These are phyloP conservation scores for Colletes latitarsis DNA, from an alignment of 1,140 invertebrate species.

Conservation along the genomic window DNA sequence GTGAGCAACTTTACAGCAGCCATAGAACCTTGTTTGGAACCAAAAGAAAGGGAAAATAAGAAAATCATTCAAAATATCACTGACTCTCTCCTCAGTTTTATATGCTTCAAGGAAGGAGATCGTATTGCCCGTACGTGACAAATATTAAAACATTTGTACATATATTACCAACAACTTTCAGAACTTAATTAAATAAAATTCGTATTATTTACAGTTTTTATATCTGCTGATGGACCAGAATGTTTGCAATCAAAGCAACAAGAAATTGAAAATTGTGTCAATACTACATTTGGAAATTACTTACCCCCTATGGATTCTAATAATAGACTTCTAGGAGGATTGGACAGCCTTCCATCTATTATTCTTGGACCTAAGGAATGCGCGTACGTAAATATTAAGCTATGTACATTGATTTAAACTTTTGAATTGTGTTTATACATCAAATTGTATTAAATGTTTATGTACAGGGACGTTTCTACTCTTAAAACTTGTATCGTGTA, in stretches of 20 bases:
- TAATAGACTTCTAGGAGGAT: slow-evolving; percentile 68
- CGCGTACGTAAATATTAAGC: slow-evolving; percentile 75
- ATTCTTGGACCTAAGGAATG: slow-evolving; percentile 81
- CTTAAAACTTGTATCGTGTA: slow-evolving; percentile 85
- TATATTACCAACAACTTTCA: not conserved
- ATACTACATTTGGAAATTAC: slow-evolving; percentile 81
- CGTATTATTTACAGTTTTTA: slow-evolving; percentile 84
- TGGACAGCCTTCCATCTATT: slow-evolving; percentile 82
- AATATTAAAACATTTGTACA: slow-evolving; percentile 7
- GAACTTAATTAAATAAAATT: not conserved
- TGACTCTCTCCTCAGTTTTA: slow-evolving; percentile 85
- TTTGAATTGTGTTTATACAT: not conserved
- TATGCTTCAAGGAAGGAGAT: slow-evolving; percentile 90
- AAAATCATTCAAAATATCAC: slow-evolving; percentile 85
- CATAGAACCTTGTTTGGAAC: slow-evolving; percentile 84
- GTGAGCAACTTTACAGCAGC: slow-evolving; percentile 83
- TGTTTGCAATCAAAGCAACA: slow-evolving; percentile 85
- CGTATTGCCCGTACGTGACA: slow-evolving; percentile 87
- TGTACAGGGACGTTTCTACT: slow-evolving; percentile 81
- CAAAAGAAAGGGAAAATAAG: slow-evolving; percentile 82
- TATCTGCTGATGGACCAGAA: slow-evolving; percentile 88
- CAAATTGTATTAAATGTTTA: slow-evolving; percentile 69
- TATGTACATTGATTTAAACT: not conserved
- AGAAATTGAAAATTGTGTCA: slow-evolving; percentile 84
- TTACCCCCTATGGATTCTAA: slow-evolving; percentile 69